Evolutionary conservation across 2,797 vertebrate genomes (phyloP).

Genomic region (Sternotherus odoratus): DNA sequence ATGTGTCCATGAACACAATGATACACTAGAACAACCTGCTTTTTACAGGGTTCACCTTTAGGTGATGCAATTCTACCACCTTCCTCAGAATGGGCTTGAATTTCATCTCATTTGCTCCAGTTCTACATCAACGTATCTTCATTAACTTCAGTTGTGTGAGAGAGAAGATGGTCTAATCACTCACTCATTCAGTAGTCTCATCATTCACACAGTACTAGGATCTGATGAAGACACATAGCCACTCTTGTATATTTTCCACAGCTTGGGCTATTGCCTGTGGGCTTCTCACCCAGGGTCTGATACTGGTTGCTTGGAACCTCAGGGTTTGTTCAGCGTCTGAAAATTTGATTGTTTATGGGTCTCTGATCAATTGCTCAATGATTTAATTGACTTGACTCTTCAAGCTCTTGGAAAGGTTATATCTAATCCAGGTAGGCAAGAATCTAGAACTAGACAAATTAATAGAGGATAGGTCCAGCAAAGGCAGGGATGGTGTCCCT

Average conservation of each 20-base stretch:
- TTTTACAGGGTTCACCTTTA: not conserved
- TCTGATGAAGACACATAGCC: not conserved
- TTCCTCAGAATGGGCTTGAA: conserved; percentile 5
- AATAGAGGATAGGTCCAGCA: no score
- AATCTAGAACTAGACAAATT: not conserved
- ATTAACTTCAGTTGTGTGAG: not conserved
- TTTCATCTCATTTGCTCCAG: not conserved
- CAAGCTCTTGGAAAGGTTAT: not conserved
- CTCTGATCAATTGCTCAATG: not conserved
- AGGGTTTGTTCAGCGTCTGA: not conserved
- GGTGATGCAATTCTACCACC: not conserved
- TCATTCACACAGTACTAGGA: not conserved
- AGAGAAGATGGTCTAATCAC: not conserved
- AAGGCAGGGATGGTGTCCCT: no score
- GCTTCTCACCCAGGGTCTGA: not conserved
- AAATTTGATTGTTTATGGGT: not conserved
- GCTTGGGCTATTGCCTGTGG: not conserved
- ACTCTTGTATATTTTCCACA: not conserved
- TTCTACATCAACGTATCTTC: not conserved
- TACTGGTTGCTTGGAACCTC: not conserved
- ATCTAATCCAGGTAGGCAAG: not conserved
- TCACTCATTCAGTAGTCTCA: not conserved
- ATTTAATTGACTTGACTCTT: not conserved
- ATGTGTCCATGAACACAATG: not conserved
- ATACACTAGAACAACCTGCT: not conserved